These are phyloP conservation scores for Coryphaenoides rupestris DNA, from an alignment of 2,113 vertebrate genomes.

Conservation along the genomic window DNA sequence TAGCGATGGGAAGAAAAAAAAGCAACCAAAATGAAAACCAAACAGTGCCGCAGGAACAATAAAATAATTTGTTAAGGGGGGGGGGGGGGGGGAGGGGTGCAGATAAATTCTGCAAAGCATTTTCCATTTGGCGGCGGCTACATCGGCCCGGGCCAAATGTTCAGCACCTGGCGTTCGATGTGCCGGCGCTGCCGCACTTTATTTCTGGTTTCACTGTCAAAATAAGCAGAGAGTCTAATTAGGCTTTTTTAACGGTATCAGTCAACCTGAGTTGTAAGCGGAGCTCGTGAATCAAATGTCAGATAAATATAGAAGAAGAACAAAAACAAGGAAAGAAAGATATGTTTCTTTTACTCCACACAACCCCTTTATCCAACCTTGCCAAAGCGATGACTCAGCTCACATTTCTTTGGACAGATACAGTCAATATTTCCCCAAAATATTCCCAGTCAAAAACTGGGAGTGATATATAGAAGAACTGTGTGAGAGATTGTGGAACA, in stretches of 20 bases:
- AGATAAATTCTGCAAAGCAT: constrained; percentile 74
- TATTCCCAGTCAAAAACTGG: too few relatives aligned
- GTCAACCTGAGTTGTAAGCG: constrained; percentile 36
- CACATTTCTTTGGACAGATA: constrained; percentile 27
- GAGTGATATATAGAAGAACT: too few relatives aligned
- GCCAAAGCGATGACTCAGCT: constrained; percentile 51
- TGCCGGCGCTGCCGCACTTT: constrained; percentile 42
- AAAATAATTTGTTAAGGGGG: constrained; percentile 77
- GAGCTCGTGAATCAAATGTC: constrained; percentile 43
- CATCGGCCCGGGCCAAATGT: constrained; percentile 51
- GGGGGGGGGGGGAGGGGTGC: constrained; percentile 60
- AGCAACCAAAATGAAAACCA: constrained; percentile 69
- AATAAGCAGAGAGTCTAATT: constrained; percentile 41
- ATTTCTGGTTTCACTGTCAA: constrained; percentile 55
- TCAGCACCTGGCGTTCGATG: constrained; percentile 66
- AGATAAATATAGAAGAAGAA: constrained; percentile 40
- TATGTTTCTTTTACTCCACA: background rate
- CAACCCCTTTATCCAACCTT: constrained; percentile 4
- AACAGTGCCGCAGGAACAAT: constrained; percentile 74
- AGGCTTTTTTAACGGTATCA: constrained; percentile 44
- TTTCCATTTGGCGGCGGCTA: constrained; percentile 67
- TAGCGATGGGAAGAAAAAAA: constrained; percentile 46
- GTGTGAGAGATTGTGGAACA: too few relatives aligned
- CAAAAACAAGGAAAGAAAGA: constrained; percentile 6
- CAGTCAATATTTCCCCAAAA: constrained; percentile 42